Base-by-base conservation (phyloP, 1,140 invertebrate species). In the Orchestia grillus region DNA sequence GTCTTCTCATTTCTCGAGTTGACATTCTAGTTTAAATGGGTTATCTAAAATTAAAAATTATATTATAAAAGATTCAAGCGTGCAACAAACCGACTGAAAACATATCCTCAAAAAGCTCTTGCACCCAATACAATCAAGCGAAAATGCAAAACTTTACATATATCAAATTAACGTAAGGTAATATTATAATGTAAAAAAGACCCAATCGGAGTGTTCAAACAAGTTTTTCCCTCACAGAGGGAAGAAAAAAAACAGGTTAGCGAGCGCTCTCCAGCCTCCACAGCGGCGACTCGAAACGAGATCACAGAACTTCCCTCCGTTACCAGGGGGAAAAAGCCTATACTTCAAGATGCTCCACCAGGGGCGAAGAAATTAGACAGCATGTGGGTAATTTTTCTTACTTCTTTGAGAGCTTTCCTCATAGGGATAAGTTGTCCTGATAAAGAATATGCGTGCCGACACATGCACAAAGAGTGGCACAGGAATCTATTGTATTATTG, bases 361-460 rank as follows among this genome's bases (percentile, higher is more conserved):
- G 88, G 11, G 42, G 88, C n/a, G 3, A 90, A 90, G 88, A 90
- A 90, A 90, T 90, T 90, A 42, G 42, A 41, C n/a, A 90, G 42
- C 88, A 90, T 90, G 43, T 11, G 88, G 88, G 88, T 28, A 90
- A 90, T 90, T 90, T 41, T 90, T 90, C 88, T 90, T 90, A 44
- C 43, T 41, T 42, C 88, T 90, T 44, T 6, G 41, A 90, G 88
- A 15, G n/a, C 42, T 90, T 90, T 90, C 88, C n/a, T 90, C 43
- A 90, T 41, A 42, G 4, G n/a, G 8, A 90, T 4, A 90, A 90
- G 36, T 90, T 90, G n/a, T 43, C 88, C 28, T 77, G 36, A 77
- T 15, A 77, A 8, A 28, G 36, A 77, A 28, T 8, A 77, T 3
- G 62, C 62, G 36, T 3, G 62, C 28, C 62, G 62, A 19, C 62